These are phyloP conservation scores for Ormyrus labotus DNA, from an alignment of 2,888 invertebrate genomes.

Conservation along the genomic window DNA sequence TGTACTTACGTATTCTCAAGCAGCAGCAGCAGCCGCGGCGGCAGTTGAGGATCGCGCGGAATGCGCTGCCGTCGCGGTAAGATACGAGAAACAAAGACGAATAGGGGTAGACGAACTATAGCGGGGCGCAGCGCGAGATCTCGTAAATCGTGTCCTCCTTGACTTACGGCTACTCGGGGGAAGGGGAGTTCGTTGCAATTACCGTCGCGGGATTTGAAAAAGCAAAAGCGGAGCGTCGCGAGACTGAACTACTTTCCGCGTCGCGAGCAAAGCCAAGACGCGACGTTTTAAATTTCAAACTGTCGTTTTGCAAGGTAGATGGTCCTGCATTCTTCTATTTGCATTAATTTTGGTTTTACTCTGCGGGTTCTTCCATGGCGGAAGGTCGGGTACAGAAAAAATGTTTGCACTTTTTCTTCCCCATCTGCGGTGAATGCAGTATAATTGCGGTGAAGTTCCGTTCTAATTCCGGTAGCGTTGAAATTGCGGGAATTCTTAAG, in stretches of 20 bases:
- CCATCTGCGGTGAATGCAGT: too few species aligned
- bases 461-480: too few species aligned
- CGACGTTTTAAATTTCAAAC: conserved; percentile 36
- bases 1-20: too few species aligned
- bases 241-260: conserved; percentile 19
- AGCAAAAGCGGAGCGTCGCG: conserved; percentile 26
- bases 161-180: conserved; percentile 57
- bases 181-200: conserved; percentile 58
- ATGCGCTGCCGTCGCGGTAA: background rate
- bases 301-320: background rate
- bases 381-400: too few species aligned
- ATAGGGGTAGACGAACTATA: conserved; percentile 55
- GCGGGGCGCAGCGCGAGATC: conserved; percentile 41
- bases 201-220: conserved; percentile 62
- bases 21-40: too few species aligned
- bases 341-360: background rate
- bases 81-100: conserved; percentile 44
- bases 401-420: background rate
- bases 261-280: background rate
- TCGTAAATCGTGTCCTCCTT: conserved; percentile 63
- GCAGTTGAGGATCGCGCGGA: too few species aligned
- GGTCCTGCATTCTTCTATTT: too few species aligned
- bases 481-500: too few species aligned
- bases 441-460: too few species aligned
- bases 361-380: background rate